Evolutionary conservation across 2,888 invertebrate genomes (phyloP).

Genomic region (Biston stratarius): DNA sequence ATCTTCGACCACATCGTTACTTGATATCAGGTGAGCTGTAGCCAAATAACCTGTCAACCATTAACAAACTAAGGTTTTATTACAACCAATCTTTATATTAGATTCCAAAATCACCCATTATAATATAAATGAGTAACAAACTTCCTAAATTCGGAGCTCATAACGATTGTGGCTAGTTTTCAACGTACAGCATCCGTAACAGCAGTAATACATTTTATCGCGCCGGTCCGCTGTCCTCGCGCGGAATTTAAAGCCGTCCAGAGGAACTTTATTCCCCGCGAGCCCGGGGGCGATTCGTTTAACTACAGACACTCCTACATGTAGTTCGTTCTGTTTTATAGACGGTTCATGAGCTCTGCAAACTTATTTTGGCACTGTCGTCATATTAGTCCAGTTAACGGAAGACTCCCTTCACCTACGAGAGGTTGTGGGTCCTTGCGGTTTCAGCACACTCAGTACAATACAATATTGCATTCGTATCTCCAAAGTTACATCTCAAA

Average conservation of each 20-base stretch:
- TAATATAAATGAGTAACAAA: background rate
- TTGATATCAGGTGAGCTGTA: no score
- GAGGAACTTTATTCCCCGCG: conserved; percentile 15
- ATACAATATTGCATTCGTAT: no score
- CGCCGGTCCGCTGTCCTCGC: background rate
- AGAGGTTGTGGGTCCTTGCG: no score
- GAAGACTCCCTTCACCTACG: no score
- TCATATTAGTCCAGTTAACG: no score
- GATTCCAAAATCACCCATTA: no score
- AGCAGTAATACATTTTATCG: background rate
- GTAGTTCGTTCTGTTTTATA: background rate
- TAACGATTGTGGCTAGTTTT: background rate
- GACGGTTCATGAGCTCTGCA: background rate
- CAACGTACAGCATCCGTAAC: background rate
- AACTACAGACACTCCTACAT: background rate
- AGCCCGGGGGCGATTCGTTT: conserved; percentile 14
- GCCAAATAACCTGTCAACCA: no score
- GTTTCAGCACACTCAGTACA: no score
- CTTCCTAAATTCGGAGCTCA: background rate
- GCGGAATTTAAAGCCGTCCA: conserved; percentile 15
- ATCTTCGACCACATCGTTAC: no score
- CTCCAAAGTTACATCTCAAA: no score
- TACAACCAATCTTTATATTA: no score
- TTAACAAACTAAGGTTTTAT: no score
- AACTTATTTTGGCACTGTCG: background rate